Evolutionary conservation across 2,888 invertebrate genomes (phyloP), one percentile per base, ranked within the genome.

Genomic region (Hyppa rectilinea): DNA sequence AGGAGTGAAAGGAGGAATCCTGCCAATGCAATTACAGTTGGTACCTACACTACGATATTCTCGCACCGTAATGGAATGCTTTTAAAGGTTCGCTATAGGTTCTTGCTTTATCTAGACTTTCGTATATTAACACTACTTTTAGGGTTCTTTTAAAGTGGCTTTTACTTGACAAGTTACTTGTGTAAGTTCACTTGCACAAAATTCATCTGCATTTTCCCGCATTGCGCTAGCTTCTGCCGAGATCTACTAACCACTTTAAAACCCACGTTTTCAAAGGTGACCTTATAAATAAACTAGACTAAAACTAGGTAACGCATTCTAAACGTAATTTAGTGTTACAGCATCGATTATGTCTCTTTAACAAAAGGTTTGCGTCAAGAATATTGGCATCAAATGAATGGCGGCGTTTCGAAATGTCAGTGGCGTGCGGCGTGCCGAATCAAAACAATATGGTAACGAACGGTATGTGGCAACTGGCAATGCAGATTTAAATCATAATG

Each of bases 401-500:
- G 75, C 53, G 58, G 63, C 67, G 61, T 75, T 86, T 69, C 79
- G 66, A 83, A 85, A 84, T 81, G 83, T 79, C 85, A 85, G 79
- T 70, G 72, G 66, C 78, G 74, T 69, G 74, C 71, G 72, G 75
- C 78, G 78, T 79, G 81, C 64, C 73, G 65, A 86, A 78, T 83
- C 85, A 80, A 75, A 84, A 84, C 84, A 85, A 79, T 80, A 81
- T 76, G 50, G 56, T 71, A 50, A 71, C 58, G 62, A 72, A 75
- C 71, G 69, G 72, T 61, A 80, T 83, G 79, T 62, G 56, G 75
- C 75, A 71, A 71, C 66, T 55, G 29, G 66, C 81, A 75, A 82
- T 84, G 84, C 84, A 81, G 77, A 83, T 83, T 76, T 78, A 62
- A 81, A 85, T 78, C 61, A 79, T 77, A 80, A 81, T 79, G 63